Conservation (phyloP, 2,113 vertebrate genomes). For the Coracopsis vasa region DNA sequence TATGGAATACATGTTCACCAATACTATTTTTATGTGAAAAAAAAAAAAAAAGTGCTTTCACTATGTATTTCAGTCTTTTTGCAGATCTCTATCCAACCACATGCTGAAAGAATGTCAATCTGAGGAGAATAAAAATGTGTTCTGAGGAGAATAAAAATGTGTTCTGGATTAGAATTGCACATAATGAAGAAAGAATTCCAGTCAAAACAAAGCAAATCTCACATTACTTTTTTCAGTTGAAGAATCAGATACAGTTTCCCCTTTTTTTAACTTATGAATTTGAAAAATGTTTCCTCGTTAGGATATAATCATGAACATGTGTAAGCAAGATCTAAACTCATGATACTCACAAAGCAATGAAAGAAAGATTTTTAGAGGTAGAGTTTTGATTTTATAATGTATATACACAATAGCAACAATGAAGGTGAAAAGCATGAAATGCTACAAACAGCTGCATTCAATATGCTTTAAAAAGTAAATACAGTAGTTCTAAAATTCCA, state of each 20-base stretch:
- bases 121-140: constrained; percentile 11
- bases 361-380: constrained; percentile 24
- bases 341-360: neutral
- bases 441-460: neutral
- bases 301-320: constrained; percentile 26
- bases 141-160: constrained; percentile 13
- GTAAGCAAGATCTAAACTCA: constrained; percentile 1
- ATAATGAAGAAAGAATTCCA: constrained; percentile 43
- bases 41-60: neutral
- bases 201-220: constrained; percentile 48
- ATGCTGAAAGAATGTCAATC: neutral
- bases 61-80: neutral
- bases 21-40: neutral
- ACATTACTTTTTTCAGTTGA: neutral
- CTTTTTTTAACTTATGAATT: neutral
- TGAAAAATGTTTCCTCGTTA: constrained; percentile 36
- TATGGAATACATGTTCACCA: neutral
- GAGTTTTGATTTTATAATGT: neutral
- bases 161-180: constrained; percentile 19
- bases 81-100: neutral
- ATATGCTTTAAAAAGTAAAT: neutral
- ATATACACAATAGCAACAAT: neutral
- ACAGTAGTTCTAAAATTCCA: neutral
- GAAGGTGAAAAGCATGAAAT: constrained; percentile 14
- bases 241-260: constrained; percentile 4